Evolutionary conservation across 2,113 vertebrate genomes (phyloP).

Genomic region (Peromyscus polionotus): DNA sequence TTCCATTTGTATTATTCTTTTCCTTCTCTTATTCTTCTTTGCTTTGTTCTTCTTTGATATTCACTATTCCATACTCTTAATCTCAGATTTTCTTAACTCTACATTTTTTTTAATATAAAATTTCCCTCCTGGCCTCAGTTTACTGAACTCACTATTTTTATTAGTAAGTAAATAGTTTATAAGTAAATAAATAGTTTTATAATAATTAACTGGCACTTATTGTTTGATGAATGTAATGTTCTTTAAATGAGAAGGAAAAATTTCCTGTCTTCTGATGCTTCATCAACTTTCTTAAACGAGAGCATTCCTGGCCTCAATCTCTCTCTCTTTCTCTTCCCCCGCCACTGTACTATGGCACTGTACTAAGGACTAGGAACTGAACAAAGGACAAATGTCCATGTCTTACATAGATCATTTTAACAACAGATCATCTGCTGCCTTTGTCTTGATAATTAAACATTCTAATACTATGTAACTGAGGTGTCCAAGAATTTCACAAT

Average conservation of each 20-base stretch:
- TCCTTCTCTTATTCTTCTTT: neutral
- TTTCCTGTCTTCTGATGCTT: neutral
- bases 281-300: neutral
- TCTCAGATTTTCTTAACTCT: neutral
- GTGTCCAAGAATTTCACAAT: neutral
- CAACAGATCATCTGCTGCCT: neutral
- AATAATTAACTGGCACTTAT: neutral
- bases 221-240: neutral
- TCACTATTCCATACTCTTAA: neutral
- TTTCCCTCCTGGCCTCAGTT: rapidly evolving
- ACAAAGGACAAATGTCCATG: neutral
- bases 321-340: rapidly evolving
- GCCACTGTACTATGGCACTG: neutral
- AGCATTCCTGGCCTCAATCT: neutral
- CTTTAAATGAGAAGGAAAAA: neutral
- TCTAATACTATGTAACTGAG: neutral
- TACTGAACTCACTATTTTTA: neutral
- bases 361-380: neutral
- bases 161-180: neutral
- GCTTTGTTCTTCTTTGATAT: neutral
- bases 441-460: neutral
- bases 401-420: neutral
- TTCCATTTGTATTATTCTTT: neutral
- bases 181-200: neutral
- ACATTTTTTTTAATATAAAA: neutral